These are phyloP conservation scores for Trichechus manatus DNA, from an alignment of 2,113 vertebrate genomes.

Conservation along the genomic window DNA sequence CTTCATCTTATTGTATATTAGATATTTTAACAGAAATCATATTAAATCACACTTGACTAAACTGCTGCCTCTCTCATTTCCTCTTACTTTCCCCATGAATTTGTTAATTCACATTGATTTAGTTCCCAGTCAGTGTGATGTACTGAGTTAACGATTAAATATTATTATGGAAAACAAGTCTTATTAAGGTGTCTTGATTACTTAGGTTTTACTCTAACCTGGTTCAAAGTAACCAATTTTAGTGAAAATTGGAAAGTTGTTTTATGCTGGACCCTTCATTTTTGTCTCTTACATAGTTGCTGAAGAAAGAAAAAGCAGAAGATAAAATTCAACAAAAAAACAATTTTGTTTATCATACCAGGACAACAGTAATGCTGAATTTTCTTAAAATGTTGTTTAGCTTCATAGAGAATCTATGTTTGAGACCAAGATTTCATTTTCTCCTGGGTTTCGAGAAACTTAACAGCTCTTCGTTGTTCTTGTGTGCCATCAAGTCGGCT, in stretches of 20 bases:
- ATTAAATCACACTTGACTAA: background rate
- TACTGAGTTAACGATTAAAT: background rate
- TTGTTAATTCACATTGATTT: constrained; percentile 37
- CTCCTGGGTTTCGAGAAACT: background rate
- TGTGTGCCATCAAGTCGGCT: background rate
- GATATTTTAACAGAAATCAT: background rate
- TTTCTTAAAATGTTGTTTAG: background rate
- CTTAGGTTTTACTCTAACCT: background rate
- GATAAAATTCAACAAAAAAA: background rate
- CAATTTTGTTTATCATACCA: background rate
- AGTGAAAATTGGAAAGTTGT: background rate
- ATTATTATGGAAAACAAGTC: background rate
- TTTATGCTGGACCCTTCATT: background rate
- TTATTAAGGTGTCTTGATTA: background rate
- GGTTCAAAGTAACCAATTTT: background rate
- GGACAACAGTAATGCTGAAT: background rate
- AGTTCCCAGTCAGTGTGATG: background rate
- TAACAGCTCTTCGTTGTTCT: background rate
- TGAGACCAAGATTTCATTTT: background rate
- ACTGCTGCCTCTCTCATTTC: background rate
- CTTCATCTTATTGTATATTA: constrained; percentile 9
- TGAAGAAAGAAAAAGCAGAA: constrained; percentile 35
- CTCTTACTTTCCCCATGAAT: background rate
- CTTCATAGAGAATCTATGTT: background rate
- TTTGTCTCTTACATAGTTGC: constrained; percentile 2